Base-by-base conservation (phyloP, 2,888 invertebrate species). In the Epirrhoe tristata region DNA sequence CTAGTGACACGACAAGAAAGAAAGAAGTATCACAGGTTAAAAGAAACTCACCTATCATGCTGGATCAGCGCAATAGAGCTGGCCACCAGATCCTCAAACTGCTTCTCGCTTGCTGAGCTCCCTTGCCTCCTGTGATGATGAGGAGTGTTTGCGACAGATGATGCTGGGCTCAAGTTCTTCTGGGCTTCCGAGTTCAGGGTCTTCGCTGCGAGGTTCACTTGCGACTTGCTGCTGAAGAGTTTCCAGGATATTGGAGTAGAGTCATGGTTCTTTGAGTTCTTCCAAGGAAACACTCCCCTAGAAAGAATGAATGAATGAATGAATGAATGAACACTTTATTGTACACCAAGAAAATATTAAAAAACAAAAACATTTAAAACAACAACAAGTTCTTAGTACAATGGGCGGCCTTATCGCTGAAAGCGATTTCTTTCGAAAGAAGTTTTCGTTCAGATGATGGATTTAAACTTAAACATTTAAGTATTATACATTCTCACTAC, bases 31-130 rank as follows among this genome's bases (percentile, higher is more conserved):
- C 39, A 48, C 48, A 16, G 0, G 7, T 46, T 17, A 53, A 46
- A 36, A 43, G 32, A 56, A 24, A 58, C 84, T 85, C 76, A 95
- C 95, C 95, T 91, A 76, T 95, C 95, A 85, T 96, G 95, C 79
- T 96, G 96, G 76, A 96, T 96, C 62, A 96, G 88, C 10, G 96
- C 96, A 61, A 96, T 94, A 34, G 96, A 96, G 76, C 96, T 96
- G 51, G 96, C 96, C 14, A 96, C 95, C 31, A 95, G 91, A 78
- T 95, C 94, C 69, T 94, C 94, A 73, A 93, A 94, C 81, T 93
- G 93, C 79, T 94, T 94, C 81, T 93, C 93, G 72, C 93, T 94
- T 32, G 94, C 91, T 0, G 93, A 93, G 64, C 94, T 94, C 6
- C 90, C 93, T 74, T 93, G 93, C 64, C 93, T 78, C 77, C 85